A percentile compares a stretch with the other conserved stretches of the same genome.
Conservation (phyloP, 2,888 invertebrate genomes). For the Unio pictorum region DNA sequence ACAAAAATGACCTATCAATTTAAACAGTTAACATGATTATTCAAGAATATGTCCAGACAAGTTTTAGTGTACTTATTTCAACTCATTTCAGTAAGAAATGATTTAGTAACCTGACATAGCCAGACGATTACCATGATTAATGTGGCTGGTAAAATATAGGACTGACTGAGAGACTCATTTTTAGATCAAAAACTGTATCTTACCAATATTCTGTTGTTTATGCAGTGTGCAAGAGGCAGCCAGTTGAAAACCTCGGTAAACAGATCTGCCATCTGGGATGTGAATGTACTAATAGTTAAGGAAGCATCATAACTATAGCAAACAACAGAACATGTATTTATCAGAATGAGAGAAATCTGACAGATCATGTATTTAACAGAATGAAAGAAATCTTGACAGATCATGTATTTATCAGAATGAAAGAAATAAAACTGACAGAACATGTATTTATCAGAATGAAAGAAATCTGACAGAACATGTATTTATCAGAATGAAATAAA, state of each 20-base stretch:
- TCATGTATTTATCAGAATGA: background rate
- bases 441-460: background rate
- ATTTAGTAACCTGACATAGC: no score
- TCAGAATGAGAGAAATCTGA: no score
- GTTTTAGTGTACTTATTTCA: background rate
- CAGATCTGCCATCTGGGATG: conserved; percentile 93
- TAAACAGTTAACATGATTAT: no score
- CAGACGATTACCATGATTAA: no score
- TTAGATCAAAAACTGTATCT: conserved; percentile 18
- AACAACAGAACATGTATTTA: no score
- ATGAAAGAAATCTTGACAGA: background rate
- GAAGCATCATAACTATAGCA: background rate
- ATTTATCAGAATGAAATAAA: background rate
- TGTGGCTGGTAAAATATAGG: no score
- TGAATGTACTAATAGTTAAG: conserved; percentile 74
- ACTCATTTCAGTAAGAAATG: background rate
- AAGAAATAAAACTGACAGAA: background rate
- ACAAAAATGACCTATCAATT: no score
- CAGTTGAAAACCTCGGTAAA: conserved; percentile 99
- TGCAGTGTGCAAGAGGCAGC: conserved; percentile 95
- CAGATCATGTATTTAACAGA: background rate
- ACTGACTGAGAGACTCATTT: no score
- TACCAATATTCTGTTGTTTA: conserved; percentile 87
- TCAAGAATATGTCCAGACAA: background rate
- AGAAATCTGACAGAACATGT: background rate